phyloP scores from a whole-genome alignment of 2,888 invertebrate species.

The Cryptocheilus praepositus region DNA sequence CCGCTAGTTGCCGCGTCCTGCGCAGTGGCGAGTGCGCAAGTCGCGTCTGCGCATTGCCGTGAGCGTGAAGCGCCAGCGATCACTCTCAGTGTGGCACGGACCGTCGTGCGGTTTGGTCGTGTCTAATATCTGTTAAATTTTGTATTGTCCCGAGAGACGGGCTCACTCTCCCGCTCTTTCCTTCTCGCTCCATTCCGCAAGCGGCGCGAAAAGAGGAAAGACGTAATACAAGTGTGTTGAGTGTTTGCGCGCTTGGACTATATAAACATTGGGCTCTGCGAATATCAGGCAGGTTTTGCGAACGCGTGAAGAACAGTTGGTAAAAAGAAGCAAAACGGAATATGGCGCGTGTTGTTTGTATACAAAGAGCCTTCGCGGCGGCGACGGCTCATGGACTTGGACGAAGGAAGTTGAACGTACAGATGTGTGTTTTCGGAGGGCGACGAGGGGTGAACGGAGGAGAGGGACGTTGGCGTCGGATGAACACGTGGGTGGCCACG shows the following conservation, averaged over 20 bases:
- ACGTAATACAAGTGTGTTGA: constrained; percentile 34
- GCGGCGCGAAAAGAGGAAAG: neutral
- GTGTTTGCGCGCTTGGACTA: constrained; percentile 23
- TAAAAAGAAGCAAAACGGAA: neutral
- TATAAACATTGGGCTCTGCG: constrained; percentile 34
- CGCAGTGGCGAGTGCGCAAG: constrained; percentile 56
- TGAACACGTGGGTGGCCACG: constrained; percentile 32
- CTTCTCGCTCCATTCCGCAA: neutral
- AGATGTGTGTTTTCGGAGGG: neutral
- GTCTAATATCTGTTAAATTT: neutral
- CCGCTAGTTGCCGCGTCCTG: constrained; percentile 47
- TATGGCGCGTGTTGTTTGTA: constrained; percentile 38
- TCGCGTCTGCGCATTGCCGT: constrained; percentile 58
- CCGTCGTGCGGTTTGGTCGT: constrained; percentile 54
- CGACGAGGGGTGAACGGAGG: neutral
- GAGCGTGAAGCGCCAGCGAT: constrained; percentile 64
- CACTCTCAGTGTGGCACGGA: constrained; percentile 67
- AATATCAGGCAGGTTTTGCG: constrained; percentile 23
- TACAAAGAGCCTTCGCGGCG: constrained; percentile 25
- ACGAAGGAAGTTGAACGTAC: constrained; percentile 14
- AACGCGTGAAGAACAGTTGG: neutral
- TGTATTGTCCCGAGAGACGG: neutral
- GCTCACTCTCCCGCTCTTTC: constrained; percentile 13
- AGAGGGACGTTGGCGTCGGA: neutral
- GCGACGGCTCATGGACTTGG: neutral